phyloP scores from a whole-genome alignment of 35 echinoderm and acorn worm species.

The Chiridota heheva region DNA sequence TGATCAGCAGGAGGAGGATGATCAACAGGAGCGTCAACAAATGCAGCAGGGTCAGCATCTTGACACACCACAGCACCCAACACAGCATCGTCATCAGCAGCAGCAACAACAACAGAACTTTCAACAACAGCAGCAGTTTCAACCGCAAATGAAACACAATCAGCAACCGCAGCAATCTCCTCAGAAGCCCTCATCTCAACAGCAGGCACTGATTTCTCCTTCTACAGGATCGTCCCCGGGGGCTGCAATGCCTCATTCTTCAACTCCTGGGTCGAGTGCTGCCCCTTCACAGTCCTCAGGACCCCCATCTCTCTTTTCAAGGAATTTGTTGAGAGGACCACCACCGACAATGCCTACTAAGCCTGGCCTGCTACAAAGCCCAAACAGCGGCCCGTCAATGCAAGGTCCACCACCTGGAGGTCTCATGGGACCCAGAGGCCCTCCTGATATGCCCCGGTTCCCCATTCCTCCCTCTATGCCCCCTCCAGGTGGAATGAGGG shows the following conservation, averaged over 20 bases:
- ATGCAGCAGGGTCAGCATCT: slow-evolving; percentile 3
- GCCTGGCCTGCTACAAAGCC: not conserved
- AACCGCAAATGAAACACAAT: slow-evolving; percentile 2
- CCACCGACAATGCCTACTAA: not conserved
- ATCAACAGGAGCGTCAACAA: slow-evolving; percentile 4
- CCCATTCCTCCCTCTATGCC: no score
- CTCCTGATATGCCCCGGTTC: no score
- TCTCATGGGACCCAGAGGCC: no score
- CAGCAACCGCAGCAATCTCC: not conserved
- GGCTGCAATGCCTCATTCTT: not conserved
- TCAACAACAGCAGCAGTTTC: slow-evolving; percentile 18
- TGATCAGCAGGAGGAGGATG: no score
- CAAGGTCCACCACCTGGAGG: slow-evolving; percentile 9
- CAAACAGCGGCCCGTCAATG: not conserved
- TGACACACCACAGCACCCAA: slow-evolving; percentile 19
- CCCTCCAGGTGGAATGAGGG: slow-evolving; percentile 19
- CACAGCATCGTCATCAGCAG: slow-evolving; percentile 26
- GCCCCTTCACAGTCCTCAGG: no score
- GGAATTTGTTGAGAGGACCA: no score
- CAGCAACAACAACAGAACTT: slow-evolving; percentile 18
- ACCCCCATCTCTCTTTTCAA: no score
- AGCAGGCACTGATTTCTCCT: not conserved
- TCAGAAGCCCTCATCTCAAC: not conserved
- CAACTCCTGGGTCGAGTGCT: not conserved
- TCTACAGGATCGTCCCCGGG: not conserved